Conservation (phyloP, 2,797 vertebrate species). For the Pagetopsis macropterus region DNA sequence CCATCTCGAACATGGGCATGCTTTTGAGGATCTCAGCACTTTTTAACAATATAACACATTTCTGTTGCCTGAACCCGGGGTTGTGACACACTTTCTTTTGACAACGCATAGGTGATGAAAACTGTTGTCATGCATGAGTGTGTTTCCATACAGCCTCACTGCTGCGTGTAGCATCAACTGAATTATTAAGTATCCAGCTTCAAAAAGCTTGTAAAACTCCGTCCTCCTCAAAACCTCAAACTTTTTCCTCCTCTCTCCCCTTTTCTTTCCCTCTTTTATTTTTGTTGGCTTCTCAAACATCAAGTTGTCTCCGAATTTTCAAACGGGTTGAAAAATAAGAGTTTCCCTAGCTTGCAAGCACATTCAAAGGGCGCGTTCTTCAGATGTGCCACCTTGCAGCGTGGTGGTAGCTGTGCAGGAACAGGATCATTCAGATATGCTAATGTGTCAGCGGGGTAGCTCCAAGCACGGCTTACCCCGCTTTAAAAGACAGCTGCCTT, state of each 20-base stretch:
- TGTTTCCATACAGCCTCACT: slow-evolving; percentile 69
- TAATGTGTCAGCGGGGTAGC: slow-evolving; percentile 88
- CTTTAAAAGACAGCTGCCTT: slow-evolving; percentile 88
- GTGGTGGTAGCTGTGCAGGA: slow-evolving; percentile 82
- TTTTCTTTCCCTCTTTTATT: slow-evolving; percentile 73
- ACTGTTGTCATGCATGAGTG: slow-evolving; percentile 69
- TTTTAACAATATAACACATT: slow-evolving; percentile 26
- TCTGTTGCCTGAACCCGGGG: slow-evolving; percentile 45
- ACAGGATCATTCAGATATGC: slow-evolving; percentile 89
- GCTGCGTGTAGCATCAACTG: slow-evolving; percentile 81
- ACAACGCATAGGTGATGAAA: slow-evolving; percentile 51
- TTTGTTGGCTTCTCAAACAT: slow-evolving; percentile 85
- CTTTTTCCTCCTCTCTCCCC: slow-evolving; percentile 71
- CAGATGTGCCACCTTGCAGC: slow-evolving; percentile 90
- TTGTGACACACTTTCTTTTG: slow-evolving; percentile 72
- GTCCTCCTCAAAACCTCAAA: slow-evolving; percentile 81
- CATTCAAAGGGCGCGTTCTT: slow-evolving; percentile 85
- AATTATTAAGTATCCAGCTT: slow-evolving; percentile 86
- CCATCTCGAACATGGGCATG: neutral
- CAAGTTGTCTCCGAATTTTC: slow-evolving; percentile 85
- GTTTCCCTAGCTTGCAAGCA: slow-evolving; percentile 79
- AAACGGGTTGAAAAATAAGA: slow-evolving; percentile 83
- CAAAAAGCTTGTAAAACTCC: slow-evolving; percentile 82
- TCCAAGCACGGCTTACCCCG: slow-evolving; percentile 83
- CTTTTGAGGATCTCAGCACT: slow-evolving; percentile 33